A percentile compares a stretch with the other conserved stretches of the same genome.
Evolutionary conservation across 2,888 invertebrate genomes (phyloP).

Genomic region (Synergus japonicus): DNA sequence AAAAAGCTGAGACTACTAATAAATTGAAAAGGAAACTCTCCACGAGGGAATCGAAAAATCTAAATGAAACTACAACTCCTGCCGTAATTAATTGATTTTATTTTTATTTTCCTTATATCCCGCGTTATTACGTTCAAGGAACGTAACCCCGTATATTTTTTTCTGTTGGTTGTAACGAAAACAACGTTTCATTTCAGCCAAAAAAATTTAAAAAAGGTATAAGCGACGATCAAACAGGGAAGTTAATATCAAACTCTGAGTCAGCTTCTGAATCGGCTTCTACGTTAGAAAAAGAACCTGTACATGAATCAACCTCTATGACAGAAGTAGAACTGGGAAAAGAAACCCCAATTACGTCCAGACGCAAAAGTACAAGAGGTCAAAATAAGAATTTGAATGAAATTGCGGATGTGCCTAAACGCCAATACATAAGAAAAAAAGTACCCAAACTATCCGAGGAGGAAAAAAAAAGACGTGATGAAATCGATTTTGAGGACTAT

Average conservation of each 20-base stretch:
- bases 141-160: background rate
- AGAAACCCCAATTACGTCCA: background rate
- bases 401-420: background rate
- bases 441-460: background rate
- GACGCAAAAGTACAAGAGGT: conserved; percentile 27
- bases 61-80: conserved; percentile 7
- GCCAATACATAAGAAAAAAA: conserved; percentile 19
- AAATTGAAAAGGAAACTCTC: conserved; percentile 50
- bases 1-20: conserved; percentile 46
- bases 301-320: too few species aligned
- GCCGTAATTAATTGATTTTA: conserved; percentile 34
- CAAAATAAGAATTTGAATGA: conserved; percentile 15
- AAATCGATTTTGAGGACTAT: conserved; percentile 52
- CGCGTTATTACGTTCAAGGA: background rate
- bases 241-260: background rate
- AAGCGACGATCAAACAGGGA: background rate
- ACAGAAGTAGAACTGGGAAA: background rate
- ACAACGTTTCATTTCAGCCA: conserved; percentile 21
- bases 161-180: background rate
- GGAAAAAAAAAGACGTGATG: conserved; percentile 19
- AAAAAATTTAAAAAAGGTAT: conserved; percentile 18
- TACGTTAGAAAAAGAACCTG: background rate
- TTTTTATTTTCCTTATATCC: conserved; percentile 9
- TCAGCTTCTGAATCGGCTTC: background rate
- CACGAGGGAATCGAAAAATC: conserved; percentile 33